phyloP scores from a whole-genome alignment of 2,888 invertebrate genomes.

The Ischnura elegans region DNA sequence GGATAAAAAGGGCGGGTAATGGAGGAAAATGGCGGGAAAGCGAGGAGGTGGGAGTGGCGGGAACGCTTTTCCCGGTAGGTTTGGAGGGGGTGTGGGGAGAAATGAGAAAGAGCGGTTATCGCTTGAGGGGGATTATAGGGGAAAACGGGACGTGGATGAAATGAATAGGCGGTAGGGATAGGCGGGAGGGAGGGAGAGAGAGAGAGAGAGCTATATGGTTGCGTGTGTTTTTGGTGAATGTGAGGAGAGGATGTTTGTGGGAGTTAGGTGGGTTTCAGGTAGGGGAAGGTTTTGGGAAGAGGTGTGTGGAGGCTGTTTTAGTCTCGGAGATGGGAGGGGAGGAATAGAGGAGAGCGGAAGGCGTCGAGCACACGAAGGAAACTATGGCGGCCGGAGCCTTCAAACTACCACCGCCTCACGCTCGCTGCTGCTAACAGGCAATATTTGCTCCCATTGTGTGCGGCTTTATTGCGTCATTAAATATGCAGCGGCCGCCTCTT shows the following conservation, averaged over 20 bases:
- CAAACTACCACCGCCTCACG: neutral
- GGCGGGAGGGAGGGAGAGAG: too few relatives aligned
- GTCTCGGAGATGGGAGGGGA: neutral
- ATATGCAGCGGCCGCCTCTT: conserved; percentile 60
- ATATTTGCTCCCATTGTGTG: conserved; percentile 67
- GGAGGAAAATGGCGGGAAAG: neutral
- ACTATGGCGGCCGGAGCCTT: conserved; percentile 26
- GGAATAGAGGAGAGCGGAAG: neutral
- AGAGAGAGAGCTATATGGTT: neutral
- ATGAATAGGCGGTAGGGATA: neutral
- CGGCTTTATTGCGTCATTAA: conserved; percentile 56
- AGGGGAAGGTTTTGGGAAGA: neutral
- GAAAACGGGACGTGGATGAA: neutral
- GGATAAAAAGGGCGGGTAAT: neutral
- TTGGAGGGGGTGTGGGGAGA: neutral
- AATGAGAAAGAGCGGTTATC: neutral
- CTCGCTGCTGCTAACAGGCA: conserved; percentile 39
- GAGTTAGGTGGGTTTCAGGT: neutral
- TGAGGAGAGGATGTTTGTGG: neutral
- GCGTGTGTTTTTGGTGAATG: neutral
- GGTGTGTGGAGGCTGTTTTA: neutral
- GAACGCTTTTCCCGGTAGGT: too few relatives aligned
- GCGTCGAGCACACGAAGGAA: neutral
- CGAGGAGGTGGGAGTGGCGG: neutral
- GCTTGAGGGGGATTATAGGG: neutral